Conservation (phyloP, 2,113 vertebrate species). For the Pardalotus punctatus region DNA sequence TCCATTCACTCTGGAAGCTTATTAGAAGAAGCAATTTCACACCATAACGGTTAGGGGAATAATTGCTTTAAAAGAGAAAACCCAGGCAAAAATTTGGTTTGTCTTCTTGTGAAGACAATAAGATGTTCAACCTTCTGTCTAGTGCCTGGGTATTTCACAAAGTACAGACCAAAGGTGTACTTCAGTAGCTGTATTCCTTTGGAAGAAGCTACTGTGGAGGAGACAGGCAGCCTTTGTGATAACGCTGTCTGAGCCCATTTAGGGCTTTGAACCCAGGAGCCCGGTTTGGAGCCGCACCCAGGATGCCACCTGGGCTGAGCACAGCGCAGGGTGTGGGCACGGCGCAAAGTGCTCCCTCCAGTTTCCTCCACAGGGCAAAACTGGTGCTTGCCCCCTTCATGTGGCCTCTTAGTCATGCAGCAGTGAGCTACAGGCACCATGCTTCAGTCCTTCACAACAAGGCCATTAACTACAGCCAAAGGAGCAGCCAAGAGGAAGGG, state of each 20-base stretch:
- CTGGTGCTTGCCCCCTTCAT: neutral
- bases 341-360: fast-evolving
- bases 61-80: neutral
- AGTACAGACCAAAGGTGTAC: neutral
- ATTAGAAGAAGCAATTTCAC: neutral
- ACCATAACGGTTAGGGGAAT: neutral
- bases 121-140: neutral
- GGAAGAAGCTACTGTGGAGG: neutral
- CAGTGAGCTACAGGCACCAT: neutral
- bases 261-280: constrained; percentile 1
- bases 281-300: neutral
- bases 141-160: neutral
- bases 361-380: neutral
- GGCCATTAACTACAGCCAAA: neutral
- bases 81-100: neutral
- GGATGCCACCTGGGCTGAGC: neutral
- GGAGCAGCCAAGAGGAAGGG: neutral
- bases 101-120: neutral
- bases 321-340: fast-evolving
- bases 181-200: neutral
- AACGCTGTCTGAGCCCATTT: neutral
- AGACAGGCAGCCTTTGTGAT: neutral
- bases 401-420: neutral
- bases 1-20: neutral
- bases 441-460: neutral